These are phyloP conservation scores for Hoplodrina ambigua DNA, from an alignment of 2,888 invertebrate species.

Conservation along the genomic window DNA sequence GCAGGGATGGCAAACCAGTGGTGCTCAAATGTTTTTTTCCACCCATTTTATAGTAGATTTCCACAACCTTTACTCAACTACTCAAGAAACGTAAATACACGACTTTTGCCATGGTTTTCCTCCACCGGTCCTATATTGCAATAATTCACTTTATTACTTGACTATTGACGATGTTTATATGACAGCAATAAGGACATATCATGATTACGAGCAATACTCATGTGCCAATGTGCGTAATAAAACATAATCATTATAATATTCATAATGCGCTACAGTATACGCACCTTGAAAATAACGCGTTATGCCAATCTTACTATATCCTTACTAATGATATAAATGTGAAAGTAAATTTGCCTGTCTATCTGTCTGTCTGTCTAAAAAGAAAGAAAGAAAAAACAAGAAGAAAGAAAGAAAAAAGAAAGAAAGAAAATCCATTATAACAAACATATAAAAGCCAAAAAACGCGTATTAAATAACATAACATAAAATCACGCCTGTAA, in stretches of 20 bases:
- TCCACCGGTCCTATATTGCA: constrained; percentile 6
- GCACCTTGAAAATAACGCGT: constrained; percentile 44
- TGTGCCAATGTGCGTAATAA: constrained; percentile 22
- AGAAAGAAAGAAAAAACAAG: too few species aligned
- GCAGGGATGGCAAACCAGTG: too few species aligned
- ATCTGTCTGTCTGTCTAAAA: too few species aligned
- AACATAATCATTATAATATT: constrained; percentile 49
- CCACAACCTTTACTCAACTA: background rate
- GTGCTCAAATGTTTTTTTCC: too few species aligned
- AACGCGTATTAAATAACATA: too few species aligned
- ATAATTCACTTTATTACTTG: constrained; percentile 32
- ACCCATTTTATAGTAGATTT: too few species aligned
- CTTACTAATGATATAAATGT: too few species aligned
- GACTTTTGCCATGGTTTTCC: constrained; percentile 22
- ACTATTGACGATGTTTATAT: constrained; percentile 28
- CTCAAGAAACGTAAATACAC: constrained; percentile 2
- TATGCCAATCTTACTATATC: constrained; percentile 25
- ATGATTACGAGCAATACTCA: constrained; percentile 22
- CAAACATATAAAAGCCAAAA: too few species aligned
- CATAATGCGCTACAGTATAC: constrained; percentile 32
- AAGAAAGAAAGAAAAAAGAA: too few species aligned
- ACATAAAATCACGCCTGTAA: too few species aligned
- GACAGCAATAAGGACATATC: constrained; percentile 37
- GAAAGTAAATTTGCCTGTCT: too few species aligned
- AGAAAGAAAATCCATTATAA: too few species aligned